Evolutionary conservation across 1,140 invertebrate species (phyloP), one percentile per base, ranked within the genome.

Genomic region (Araneus ventricosus): DNA sequence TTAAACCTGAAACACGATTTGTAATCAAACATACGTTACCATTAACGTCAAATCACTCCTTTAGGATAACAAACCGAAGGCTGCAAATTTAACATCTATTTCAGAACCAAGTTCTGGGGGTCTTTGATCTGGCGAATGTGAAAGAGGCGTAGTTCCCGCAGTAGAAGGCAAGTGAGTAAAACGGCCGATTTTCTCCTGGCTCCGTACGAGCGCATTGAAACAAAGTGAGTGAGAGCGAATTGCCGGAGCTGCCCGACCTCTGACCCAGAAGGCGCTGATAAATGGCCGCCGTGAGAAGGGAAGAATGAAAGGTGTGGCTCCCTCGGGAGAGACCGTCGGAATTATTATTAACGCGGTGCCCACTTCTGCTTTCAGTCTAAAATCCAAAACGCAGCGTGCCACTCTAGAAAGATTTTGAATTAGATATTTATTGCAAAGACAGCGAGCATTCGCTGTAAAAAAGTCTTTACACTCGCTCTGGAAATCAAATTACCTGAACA

Each of bases 121-220:
- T 8, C 17, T 52, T 4, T 24, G 27, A 67, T 52, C 17, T 14
- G 45, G 70, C 41, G 59, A 75, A 70, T 63, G 75, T n/a, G 34
- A 45, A 88, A 88, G 59, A 75, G 87, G 87, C 87, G 87, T n/a
- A n/a, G 87, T 41, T 88, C 30, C 87, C 27, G 22, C 39, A 10
- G 10, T 41, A 10, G 63, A 67, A 75, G 20, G 45, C 45, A 52
- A 52, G 45, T 52, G 45, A 52, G 45, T 52, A 52, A n/a, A 52
- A 17, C 45, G 52, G 61, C 37, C 67, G 59, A 41, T 37, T 88
- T 88, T 88, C n/a, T n/a, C 37, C 24, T 39, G n/a, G 20, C 59
- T 37, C 30, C 37, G 24, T n/a, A 88, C 75, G 75, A 45, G 87
- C 61, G 45, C 67, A 88, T 45, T 88, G 63, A 88, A 88, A 88